Evolutionary conservation across 2,113 vertebrate species (phyloP).

Genomic region (Lamprotornis superbus): DNA sequence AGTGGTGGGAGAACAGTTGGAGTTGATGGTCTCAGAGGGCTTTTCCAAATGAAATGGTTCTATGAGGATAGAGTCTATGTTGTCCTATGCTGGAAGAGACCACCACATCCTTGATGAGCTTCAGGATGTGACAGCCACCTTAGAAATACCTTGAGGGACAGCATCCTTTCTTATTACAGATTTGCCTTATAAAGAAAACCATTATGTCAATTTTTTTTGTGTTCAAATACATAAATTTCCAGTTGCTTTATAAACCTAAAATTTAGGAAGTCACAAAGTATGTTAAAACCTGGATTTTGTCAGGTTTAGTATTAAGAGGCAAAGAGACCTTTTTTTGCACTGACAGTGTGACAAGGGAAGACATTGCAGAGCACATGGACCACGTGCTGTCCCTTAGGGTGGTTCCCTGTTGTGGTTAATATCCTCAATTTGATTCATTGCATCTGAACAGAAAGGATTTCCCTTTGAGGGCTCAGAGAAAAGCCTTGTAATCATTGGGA

Average conservation of each 20-base stretch:
- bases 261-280: not conserved
- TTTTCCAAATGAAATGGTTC: not conserved
- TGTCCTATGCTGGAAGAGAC: not conserved
- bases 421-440: not conserved
- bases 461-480: not conserved
- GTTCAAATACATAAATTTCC: not conserved
- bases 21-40: not conserved
- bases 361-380: accelerated
- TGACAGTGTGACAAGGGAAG: not conserved
- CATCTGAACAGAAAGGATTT: not conserved
- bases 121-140: not conserved
- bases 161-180: not conserved
- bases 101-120: not conserved
- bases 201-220: not conserved
- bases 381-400: accelerated
- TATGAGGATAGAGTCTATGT: not conserved
- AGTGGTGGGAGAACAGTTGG: not conserved
- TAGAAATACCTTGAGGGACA: not conserved
- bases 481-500: not conserved
- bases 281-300: not conserved
- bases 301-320: not conserved
- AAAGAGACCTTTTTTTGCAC: not conserved
- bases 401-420: not conserved
- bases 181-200: not conserved
- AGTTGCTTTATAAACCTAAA: not conserved